Conservation (phyloP, 2,797 vertebrate genomes). For the Mus minutoides region DNA sequence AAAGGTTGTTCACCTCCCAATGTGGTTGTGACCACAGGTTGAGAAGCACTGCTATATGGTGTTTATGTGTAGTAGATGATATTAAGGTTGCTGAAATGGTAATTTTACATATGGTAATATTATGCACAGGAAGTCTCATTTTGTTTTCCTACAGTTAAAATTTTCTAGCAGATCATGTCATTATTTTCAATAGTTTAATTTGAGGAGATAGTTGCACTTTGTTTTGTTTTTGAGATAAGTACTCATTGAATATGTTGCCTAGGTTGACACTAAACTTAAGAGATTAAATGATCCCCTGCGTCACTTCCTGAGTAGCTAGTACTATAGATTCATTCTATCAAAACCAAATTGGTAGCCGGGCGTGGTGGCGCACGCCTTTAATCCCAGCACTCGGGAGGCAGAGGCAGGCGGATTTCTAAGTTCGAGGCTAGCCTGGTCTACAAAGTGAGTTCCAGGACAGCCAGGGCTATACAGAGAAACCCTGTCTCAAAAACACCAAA, state of each 20-base stretch:
- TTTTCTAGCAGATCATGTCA: slow-evolving; percentile 1
- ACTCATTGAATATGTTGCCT: background rate
- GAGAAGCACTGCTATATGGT: background rate
- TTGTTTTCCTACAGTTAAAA: slow-evolving; percentile 4
- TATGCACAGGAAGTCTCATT: background rate
- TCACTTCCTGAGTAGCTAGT: background rate
- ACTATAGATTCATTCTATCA: background rate
- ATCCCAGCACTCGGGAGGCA: too few relatives aligned
- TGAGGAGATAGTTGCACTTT: background rate
- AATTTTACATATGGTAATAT: background rate
- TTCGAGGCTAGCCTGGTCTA: too few relatives aligned
- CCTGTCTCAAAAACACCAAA: too few relatives aligned
- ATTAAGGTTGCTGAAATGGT: slow-evolving; percentile 8
- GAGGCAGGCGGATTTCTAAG: too few relatives aligned
- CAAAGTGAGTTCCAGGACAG: too few relatives aligned
- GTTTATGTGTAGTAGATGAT: background rate
- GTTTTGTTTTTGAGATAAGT: background rate
- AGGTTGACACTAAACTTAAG: background rate
- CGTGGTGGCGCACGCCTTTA: too few relatives aligned
- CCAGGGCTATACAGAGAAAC: too few relatives aligned
- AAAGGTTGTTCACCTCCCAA: background rate
- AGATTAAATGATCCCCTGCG: background rate
- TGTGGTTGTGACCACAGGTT: background rate
- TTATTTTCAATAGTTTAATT: background rate
- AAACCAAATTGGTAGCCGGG: background rate